Base-by-base conservation (phyloP, 2,888 invertebrate species). In the Rhorus exstirpatorius region DNA sequence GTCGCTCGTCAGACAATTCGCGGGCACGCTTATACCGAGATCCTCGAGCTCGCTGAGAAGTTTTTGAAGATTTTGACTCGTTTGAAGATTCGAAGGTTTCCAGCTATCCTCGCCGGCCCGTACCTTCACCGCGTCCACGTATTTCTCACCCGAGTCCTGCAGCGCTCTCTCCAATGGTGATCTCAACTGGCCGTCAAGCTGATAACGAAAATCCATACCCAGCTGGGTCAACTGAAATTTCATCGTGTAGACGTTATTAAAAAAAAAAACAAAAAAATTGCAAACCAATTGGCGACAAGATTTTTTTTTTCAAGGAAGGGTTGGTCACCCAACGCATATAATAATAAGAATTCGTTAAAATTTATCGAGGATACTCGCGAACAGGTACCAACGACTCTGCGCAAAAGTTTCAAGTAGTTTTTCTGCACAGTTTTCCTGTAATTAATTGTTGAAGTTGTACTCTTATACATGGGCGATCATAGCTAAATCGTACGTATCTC, bases 141-240 rank as follows among this genome's bases (percentile, higher is more conserved):
- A 94, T 91, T 97, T 97, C 85, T 97, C 97, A 86, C 96, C 95
- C 60, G 97, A 95, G 87, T 97, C 97, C 86, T 94, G 94, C 79
- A 98, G 93, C 21, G 97, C 96, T 93, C 96, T 95, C 53, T 95
- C 95, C 65, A 98, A 94, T 0, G 97, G 97, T 10, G 95, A 95
- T 83, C 97, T 94, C 79, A 99, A 93, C 83, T 97, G 95, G 24
- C 97, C 97, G 91, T 99, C 97, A 87, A 99, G 94, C 91, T 98
- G 97, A 93, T 98, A 99, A 84, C 97, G 96, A 79, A 99, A 94
- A 93, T 99, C 99, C 88, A 99, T 94, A 0, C 99, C 99, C 41
- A 93, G 88, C 51, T 90, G 87, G 94, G 88, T 95, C 94, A 90
- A 94, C 95, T 90, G 94, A 93, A 87, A 94, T 51, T 68, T 46